Evolutionary conservation across 2,113 vertebrate species (phyloP).

Genomic region (Hiodon tergisus): DNA sequence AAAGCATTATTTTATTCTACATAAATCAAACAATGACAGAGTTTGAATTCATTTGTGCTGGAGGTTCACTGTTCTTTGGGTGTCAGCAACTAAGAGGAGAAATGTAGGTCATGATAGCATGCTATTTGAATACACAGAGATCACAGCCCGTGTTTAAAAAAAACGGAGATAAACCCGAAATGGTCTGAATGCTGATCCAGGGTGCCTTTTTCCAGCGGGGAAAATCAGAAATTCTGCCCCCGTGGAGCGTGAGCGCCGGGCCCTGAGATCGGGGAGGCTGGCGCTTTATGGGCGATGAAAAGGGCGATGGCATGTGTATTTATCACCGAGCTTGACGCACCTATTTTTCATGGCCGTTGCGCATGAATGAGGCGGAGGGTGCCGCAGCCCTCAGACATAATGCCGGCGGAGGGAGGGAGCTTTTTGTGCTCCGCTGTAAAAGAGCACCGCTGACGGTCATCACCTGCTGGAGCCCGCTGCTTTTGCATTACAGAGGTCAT

Average conservation of each 20-base stretch:
- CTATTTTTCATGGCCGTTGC: background rate
- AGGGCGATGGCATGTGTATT: slow-evolving; percentile 6
- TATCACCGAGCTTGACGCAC: background rate
- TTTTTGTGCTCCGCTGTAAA: slow-evolving; percentile 24
- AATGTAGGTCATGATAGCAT: slow-evolving; percentile 58
- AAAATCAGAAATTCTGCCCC: slow-evolving; percentile 32
- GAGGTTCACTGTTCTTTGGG: slow-evolving; percentile 43
- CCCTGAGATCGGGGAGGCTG: background rate
- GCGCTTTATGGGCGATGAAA: background rate
- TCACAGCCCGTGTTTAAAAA: slow-evolving; percentile 56
- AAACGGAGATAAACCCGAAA: slow-evolving; percentile 48
- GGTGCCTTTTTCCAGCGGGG: background rate
- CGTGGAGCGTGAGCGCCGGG: slow-evolving; percentile 19
- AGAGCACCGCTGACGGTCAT: slow-evolving; percentile 29
- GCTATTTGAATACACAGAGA: slow-evolving; percentile 57
- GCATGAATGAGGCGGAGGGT: background rate
- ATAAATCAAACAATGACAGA: slow-evolving; percentile 34
- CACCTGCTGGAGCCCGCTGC: slow-evolving; percentile 9
- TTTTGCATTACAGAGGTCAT: slow-evolving; percentile 39
- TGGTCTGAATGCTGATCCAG: slow-evolving; percentile 35
- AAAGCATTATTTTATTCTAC: slow-evolving; percentile 4
- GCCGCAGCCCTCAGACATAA: background rate
- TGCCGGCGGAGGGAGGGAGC: background rate
- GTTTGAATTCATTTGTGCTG: slow-evolving; percentile 31
- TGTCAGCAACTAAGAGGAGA: slow-evolving; percentile 53